phyloP scores from a whole-genome alignment of 1,140 invertebrate genomes.

The Macrocentrus cingulum region DNA sequence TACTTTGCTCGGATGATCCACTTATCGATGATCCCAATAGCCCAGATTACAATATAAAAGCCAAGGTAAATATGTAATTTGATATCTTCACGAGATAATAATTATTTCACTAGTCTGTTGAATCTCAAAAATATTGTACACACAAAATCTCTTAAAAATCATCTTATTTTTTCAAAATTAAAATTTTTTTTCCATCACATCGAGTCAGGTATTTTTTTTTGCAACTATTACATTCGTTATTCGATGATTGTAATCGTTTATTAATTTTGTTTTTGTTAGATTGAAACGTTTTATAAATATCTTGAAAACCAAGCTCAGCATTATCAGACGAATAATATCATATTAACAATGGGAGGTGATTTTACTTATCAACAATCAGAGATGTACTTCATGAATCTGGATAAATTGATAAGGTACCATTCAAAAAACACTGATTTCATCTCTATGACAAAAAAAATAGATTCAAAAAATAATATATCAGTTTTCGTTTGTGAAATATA shows the following conservation, averaged over 20 bases:
- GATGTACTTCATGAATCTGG: slow-evolving; percentile 84
- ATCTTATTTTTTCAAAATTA: no score
- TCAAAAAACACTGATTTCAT: not conserved
- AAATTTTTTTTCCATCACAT: no score
- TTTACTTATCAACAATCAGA: slow-evolving; percentile 87
- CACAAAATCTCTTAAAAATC: no score
- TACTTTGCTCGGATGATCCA: slow-evolving; percentile 76
- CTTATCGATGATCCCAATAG: slow-evolving; percentile 71
- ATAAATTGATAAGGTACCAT: slow-evolving; percentile 81
- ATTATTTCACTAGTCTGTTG: no score
- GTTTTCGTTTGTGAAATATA: not conserved
- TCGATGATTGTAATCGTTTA: no score
- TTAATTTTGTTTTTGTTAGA: slow-evolving; percentile 30
- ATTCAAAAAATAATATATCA: no score
- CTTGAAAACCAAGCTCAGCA: slow-evolving; percentile 54
- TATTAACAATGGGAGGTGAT: slow-evolving; percentile 93
- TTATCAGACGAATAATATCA: slow-evolving; percentile 73
- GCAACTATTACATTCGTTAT: no score
- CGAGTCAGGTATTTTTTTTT: no score
- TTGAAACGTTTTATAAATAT: slow-evolving; percentile 36
- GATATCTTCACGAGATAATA: not conserved
- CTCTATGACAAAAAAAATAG: no score
- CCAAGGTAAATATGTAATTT: slow-evolving; percentile 58
- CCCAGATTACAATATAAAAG: slow-evolving; percentile 69
- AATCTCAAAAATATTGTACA: no score